These are phyloP conservation scores for Rhodeus uyekii DNA, from an alignment of 2,797 vertebrate genomes.

Conservation along the genomic window DNA sequence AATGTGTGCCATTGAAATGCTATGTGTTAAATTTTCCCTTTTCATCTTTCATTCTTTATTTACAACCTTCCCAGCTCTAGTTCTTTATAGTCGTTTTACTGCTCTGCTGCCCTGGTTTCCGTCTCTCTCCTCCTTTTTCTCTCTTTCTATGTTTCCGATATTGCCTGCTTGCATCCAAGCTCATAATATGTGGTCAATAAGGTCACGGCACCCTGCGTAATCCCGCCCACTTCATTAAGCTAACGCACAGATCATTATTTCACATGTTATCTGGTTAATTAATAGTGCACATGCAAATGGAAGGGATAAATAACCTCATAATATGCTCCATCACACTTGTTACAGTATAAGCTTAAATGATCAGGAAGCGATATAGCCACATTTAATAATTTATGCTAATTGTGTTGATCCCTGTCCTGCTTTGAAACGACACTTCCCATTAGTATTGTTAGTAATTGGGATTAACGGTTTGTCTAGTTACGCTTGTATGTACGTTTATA, in stretches of 20 bases:
- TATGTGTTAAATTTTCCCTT: not conserved
- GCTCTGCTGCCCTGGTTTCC: not conserved
- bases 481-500: not conserved
- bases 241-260: not conserved
- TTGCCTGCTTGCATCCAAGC: slow-evolving; percentile 46
- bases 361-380: not conserved
- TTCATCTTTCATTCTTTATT: not conserved
- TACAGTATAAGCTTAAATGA: not conserved
- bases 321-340: slow-evolving; percentile 14
- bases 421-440: not conserved
- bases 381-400: slow-evolving; percentile 6
- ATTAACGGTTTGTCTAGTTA: not conserved
- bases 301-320: not conserved
- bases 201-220: not conserved
- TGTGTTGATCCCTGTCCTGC: not conserved
- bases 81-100: not conserved
- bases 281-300: slow-evolving; percentile 1
- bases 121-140: not conserved
- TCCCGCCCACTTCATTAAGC: slow-evolving; percentile 11
- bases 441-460: slow-evolving; percentile 12
- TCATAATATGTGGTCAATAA: slow-evolving; percentile 46
- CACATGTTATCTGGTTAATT: slow-evolving; percentile 7
- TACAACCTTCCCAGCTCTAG: not conserved
- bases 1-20: not conserved
- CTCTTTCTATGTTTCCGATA: slow-evolving; percentile 28